Evolutionary conservation across 2,888 invertebrate genomes (phyloP), one percentile per base, ranked within the genome.

Genomic region (Eupithecia subfuscata): DNA sequence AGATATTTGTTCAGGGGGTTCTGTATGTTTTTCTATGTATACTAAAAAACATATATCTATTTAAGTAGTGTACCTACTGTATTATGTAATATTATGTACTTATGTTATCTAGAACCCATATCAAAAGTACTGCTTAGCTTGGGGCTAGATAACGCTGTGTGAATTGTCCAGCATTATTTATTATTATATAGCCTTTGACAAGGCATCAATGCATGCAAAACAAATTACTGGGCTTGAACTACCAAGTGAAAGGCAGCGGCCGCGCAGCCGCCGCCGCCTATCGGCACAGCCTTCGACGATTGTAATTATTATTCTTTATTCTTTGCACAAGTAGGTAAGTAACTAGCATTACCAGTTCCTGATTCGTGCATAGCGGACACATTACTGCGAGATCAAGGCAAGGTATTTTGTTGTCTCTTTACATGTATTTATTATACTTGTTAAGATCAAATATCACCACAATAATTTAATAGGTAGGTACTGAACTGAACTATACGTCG

Each of bases 201-300:
- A 45, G 2, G 1, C n/a, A 52, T 52, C 25, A 25, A 25, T 22
- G 22, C 60, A 60, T 34, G 25, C 14, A 25, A 5, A 25, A 60
- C 56, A 64, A 34, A 34, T 34, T 34, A 34, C 30, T 18, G 18
- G 30, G 63, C 16, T 34, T 67, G 12, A 67, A 40, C 22, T 67
- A 67, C n/a, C 11, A 70, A 77, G 76, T 74, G 76, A 77, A 77
- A 77, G 76, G 71, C 22, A 70, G 45, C 43, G 64, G 37, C 40
- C 40, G 22, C 9, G 8, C 18, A 30, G 30, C 2, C 34, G 3
- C n/a, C 52, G 52, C 30, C 30, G n/a, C 22, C 56, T 22, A 56
- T 56, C 63, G 67, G 45, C 64, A 65, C 74, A 76, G 69, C 76
- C 74, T 77, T 77, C 77, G 65, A 65, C 56, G 48, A 45, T 12